Base-by-base conservation (phyloP, 2,888 invertebrate species). In the Oxycera nigricornis region DNA sequence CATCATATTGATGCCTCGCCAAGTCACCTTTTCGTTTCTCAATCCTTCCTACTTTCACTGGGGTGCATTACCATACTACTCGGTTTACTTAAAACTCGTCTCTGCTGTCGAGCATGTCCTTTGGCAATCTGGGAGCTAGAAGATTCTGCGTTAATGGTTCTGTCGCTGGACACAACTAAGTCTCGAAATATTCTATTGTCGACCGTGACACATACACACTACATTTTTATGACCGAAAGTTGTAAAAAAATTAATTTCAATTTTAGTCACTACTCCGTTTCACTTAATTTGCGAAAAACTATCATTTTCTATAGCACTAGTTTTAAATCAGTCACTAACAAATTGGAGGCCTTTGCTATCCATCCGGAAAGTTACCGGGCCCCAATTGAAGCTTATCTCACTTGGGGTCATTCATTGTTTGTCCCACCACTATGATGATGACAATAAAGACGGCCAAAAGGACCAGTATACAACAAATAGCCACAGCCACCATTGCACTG, bases 401-500 rank as follows among this genome's bases (percentile, higher is more conserved):
- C 81, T 88, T 88, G 78, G 89, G 89, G 77, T 86, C 88, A 81
- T 90, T 90, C 83, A 92, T 90, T 81, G 91, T 90, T 86, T 93
- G 92, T 24, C 93, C 93, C 77, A 93, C 91, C 78, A 93, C 91
- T 80, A 93, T 92, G 85, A 93, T 93, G 82, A 93, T 90, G 79
- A 93, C 89, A 81, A 93, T 93, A 87, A 94, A 94, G 79, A 93
- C 93, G 79, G 92, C 90, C 83, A 93, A 87, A 79, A 94, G 88
- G 84, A 93, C 91, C 81, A 93, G 88, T 82, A 94, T 92, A 86
- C 93, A 93, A 87, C 93, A 93, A 80, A 94, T 92, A 81, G 93
- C 93, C 81, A 94, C 93, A 77, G 92, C 93, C 83, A 93, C 91
- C 93, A 93, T 93, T 77, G 85, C 86, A 79, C 84, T 85, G 76